phyloP scores from a whole-genome alignment of 2,797 vertebrate genomes.

The Thaleichthys pacificus region DNA sequence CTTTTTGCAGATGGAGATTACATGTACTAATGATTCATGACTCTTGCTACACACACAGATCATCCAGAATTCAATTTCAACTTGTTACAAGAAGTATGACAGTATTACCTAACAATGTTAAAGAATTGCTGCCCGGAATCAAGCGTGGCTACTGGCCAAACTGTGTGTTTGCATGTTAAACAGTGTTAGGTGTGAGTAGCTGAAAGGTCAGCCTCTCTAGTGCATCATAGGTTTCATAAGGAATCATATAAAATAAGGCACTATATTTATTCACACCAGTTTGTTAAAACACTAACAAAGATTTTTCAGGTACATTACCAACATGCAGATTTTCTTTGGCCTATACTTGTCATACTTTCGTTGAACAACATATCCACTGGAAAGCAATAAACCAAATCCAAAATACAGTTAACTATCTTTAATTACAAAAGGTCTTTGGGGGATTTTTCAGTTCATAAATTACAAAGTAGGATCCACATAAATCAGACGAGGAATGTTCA shows the following conservation, averaged over 20 bases:
- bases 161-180: slow-evolving; percentile 49
- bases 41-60: slow-evolving; percentile 4
- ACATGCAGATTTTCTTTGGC: not conserved
- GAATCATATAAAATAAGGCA: not conserved
- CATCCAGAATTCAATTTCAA: slow-evolving; percentile 8
- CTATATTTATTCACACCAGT: not conserved
- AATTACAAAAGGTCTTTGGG: too few species aligned
- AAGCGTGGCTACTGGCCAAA: slow-evolving; percentile 55
- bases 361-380: too few species aligned
- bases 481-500: too few species aligned
- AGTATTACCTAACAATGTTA: slow-evolving; percentile 54
- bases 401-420: not conserved
- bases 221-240: not conserved
- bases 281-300: not conserved
- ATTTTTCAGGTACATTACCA: not conserved
- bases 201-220: not conserved
- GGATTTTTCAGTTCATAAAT: not conserved
- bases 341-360: too few species aligned
- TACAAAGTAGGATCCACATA: not conserved
- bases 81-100: slow-evolving; percentile 30
- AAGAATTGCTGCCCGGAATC: slow-evolving; percentile 62
- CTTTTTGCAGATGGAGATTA: not conserved
- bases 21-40: slow-evolving; percentile 25
- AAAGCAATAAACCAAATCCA: too few species aligned
- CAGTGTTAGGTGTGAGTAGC: not conserved